Conservation (phyloP, 2,113 vertebrate species). For the Cyphomyrus plagiostoma region DNA sequence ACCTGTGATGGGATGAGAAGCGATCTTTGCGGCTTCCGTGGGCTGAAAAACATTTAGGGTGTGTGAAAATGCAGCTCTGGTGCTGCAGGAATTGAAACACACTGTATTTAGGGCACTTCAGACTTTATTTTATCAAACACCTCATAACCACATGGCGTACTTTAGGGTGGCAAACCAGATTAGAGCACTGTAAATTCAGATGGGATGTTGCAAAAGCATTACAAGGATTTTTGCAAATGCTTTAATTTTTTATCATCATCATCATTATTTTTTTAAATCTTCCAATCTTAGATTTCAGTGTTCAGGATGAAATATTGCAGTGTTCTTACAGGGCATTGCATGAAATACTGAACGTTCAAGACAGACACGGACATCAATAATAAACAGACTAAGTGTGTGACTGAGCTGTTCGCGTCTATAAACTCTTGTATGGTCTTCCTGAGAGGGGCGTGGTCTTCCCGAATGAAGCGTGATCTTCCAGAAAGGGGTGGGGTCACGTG, state of each 20-base stretch:
- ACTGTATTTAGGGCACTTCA: not conserved
- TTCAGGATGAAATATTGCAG: not conserved
- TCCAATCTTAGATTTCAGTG: not conserved
- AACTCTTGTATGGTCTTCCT: not conserved
- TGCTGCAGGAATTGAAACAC: not conserved
- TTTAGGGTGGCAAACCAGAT: not conserved
- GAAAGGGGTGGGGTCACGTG: not conserved
- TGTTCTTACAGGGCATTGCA: not conserved
- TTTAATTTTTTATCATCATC: not conserved
- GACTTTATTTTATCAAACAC: not conserved
- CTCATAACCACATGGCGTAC: not conserved
- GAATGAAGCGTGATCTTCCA: no score
- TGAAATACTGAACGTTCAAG: not conserved
- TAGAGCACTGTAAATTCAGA: not conserved
- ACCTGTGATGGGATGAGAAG: conserved; percentile 83
- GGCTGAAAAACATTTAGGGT: conserved; percentile 56
- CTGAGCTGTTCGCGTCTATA: not conserved
- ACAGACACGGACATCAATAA: not conserved
- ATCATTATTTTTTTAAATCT: not conserved
- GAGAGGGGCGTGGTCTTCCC: not conserved
- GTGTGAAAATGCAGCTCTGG: not conserved
- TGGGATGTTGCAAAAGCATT: not conserved
- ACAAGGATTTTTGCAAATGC: not conserved
- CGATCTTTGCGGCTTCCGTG: conserved; percentile 64
- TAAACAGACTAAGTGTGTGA: not conserved